Base-by-base conservation (phyloP, 2,797 vertebrate genomes). In the Merluccius polli region DNA sequence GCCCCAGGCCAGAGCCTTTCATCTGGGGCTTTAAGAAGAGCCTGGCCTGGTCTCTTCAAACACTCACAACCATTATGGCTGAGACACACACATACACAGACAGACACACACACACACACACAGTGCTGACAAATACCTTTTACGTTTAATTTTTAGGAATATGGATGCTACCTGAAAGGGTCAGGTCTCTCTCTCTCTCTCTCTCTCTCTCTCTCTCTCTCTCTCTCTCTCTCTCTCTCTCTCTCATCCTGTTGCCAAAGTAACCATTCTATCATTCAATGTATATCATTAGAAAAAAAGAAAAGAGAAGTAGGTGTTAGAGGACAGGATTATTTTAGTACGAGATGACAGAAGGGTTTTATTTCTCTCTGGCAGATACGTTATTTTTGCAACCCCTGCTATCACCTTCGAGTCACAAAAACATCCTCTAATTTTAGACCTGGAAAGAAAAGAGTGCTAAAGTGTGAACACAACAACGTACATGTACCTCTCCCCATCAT, bases 1-100 rank as follows among this genome's bases (percentile, higher is more conserved):
- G 87, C 93, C 90, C 79, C 73, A 76, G 92, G 93, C 87, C 86
- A 76, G 83, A 82, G 75, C 80, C 93, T 94, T 94, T 93, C 89
- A 94, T 93, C 89, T 93, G 82, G 33, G 83, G 81, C 83, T 86
- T 89, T 87, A 78, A 81, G 89, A 89, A 85, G 89, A 90, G 81
- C 79, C 84, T 63, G 72, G 80, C 83, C 78, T 82, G 79, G 77
- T 74, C 83, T 88, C 90, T 92, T 93, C 88, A 93, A 91, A 93
- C 89, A 81, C 77, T 30, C 77, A 29, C 71, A 74, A 70, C 87
- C 86, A 89, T 91, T 92, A 93, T 90, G 83, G 75, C 82, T 87
- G 73, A 83, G 79, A 88, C 74, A 79, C 76, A 82, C 71, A 78
- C 73, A 29, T 15, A 18, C 44, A 52, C 44, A 52, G 2, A 21